phyloP scores from a whole-genome alignment of 2,113 vertebrate species.

The Silurus glanis region DNA sequence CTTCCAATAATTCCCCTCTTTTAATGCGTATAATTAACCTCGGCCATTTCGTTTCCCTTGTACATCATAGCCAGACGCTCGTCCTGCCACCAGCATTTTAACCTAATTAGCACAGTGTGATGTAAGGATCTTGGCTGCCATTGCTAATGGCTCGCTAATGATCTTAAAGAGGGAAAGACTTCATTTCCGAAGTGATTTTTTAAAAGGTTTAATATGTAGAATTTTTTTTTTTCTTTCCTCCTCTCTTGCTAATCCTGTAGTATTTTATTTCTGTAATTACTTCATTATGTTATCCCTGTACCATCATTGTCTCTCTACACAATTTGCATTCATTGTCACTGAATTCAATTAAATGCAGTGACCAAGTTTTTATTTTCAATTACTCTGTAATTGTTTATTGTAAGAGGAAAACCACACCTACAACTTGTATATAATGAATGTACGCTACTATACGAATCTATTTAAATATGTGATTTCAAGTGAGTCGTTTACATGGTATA shows the following conservation, averaged over 20 bases:
- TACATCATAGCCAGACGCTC: slow-evolving; percentile 54
- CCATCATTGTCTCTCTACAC: not conserved
- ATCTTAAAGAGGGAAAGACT: slow-evolving; percentile 56
- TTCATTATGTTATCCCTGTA: slow-evolving; percentile 31
- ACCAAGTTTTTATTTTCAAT: slow-evolving; percentile 10
- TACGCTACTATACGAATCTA: too few species aligned
- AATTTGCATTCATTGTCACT: slow-evolving; percentile 6
- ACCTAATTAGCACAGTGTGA: slow-evolving; percentile 60
- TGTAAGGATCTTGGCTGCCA: slow-evolving; percentile 59
- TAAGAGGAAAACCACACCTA: not conserved
- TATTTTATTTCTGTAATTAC: slow-evolving; percentile 43
- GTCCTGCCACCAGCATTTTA: slow-evolving; percentile 59
- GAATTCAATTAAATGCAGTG: not conserved
- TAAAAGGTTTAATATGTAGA: slow-evolving; percentile 54
- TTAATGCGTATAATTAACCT: slow-evolving; percentile 60
- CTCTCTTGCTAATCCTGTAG: slow-evolving; percentile 33
- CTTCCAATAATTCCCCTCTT: slow-evolving; percentile 57
- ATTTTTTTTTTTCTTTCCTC: not conserved
- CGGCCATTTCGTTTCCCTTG: slow-evolving; percentile 52
- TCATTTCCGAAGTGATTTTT: slow-evolving; percentile 61
- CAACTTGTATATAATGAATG: not conserved
- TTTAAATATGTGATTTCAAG: too few species aligned
- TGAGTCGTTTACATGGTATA: not conserved
- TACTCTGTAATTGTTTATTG: not conserved
- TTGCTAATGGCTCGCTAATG: slow-evolving; percentile 61